Conservation (phyloP, 2,797 vertebrate genomes). For the Pseudochirops corinnae region DNA sequence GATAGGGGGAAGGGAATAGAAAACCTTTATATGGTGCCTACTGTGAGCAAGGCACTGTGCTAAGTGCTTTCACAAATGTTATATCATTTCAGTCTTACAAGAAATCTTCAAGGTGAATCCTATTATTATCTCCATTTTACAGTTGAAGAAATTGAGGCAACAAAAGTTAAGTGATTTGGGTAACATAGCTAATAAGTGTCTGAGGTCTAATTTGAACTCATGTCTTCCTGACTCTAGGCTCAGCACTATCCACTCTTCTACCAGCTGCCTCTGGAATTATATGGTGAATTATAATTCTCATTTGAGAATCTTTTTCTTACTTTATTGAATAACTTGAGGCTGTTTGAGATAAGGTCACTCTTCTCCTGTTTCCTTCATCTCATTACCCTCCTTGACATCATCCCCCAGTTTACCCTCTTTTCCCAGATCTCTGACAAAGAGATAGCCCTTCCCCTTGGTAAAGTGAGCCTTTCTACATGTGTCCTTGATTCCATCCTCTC, state of each 20-base stretch:
- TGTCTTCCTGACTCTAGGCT: not conserved
- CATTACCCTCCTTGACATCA: not conserved
- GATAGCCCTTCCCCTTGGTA: not conserved
- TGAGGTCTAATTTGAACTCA: not conserved
- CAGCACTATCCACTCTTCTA: not conserved
- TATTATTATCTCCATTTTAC: not conserved
- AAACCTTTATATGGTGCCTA: not conserved
- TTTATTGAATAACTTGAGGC: not conserved
- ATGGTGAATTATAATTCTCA: not conserved
- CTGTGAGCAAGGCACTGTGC: not conserved
- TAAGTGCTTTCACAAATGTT: not conserved
- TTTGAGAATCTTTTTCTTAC: not conserved
- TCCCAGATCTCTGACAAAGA: not conserved
- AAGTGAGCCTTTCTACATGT: not conserved
- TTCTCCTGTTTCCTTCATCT: not conserved
- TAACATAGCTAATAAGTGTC: not conserved
- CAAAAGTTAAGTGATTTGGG: not conserved
- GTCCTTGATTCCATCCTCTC: not conserved
- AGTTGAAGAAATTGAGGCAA: not conserved
- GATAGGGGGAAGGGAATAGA: not conserved
- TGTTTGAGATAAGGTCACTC: not conserved
- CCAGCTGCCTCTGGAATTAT: not conserved
- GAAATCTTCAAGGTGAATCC: not conserved
- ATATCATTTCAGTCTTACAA: not conserved
- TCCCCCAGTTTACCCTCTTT: not conserved